Evolutionary conservation across 1,140 invertebrate genomes (phyloP).

Genomic region (Tetragonula clypearis): DNA sequence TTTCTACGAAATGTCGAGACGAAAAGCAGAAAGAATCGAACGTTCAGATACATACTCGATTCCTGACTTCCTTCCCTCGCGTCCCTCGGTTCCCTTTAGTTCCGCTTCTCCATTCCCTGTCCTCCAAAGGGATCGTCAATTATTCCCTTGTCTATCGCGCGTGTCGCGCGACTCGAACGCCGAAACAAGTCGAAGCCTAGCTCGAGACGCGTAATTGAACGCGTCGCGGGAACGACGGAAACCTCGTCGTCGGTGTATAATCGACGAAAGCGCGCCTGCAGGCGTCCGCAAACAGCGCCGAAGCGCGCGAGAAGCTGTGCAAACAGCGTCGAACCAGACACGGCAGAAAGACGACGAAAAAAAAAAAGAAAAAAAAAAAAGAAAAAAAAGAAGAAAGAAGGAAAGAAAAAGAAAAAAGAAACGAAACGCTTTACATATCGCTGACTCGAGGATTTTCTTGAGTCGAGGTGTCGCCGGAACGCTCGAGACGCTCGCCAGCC

Average conservation of each 20-base stretch:
- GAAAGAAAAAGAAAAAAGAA: neutral
- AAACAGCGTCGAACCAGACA: constrained; percentile 44
- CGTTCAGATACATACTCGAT: neutral
- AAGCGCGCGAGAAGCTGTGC: constrained; percentile 38
- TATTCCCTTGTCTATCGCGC: constrained; percentile 9
- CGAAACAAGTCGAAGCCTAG: neutral
- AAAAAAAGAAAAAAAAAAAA: neutral
- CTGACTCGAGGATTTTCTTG: constrained; percentile 45
- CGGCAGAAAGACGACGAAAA: neutral
- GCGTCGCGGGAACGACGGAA: neutral
- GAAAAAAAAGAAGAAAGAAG: neutral
- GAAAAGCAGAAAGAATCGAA: neutral
- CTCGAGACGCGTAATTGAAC: neutral
- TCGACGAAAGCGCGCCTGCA: constrained; percentile 15
- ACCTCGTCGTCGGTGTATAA: constrained; percentile 48
- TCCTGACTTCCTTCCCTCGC: neutral
- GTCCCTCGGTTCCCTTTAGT: neutral
- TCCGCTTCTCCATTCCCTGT: neutral
- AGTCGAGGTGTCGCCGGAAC: neutral
- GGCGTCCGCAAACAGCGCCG: constrained; percentile 40
- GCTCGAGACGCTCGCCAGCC: neutral
- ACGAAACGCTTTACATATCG: constrained; percentile 37
- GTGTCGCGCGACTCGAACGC: neutral
- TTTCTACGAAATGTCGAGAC: neutral
- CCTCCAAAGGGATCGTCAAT: neutral